Evolutionary conservation across 2,113 vertebrate genomes (phyloP).

Genomic region (Macrotis lagotis): DNA sequence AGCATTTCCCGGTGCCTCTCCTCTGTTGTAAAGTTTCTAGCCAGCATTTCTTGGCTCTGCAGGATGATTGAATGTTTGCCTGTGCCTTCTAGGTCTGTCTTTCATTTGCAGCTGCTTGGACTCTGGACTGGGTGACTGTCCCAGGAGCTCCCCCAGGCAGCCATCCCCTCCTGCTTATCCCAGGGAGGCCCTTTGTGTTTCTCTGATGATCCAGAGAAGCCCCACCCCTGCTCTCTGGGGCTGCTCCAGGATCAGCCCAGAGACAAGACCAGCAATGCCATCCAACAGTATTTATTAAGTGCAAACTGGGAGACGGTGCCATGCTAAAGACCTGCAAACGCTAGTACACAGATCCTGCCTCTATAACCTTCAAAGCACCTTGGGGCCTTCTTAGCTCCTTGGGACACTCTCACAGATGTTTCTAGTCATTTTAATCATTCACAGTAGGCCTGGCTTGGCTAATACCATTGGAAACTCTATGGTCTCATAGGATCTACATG

Average conservation of each 20-base stretch:
- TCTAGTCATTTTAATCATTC: conserved; percentile 61
- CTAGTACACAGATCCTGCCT: not conserved
- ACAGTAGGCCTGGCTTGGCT: conserved; percentile 37
- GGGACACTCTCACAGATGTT: not conserved
- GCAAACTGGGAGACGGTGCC: not conserved
- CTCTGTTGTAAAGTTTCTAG: conserved; percentile 62
- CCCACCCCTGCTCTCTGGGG: not conserved
- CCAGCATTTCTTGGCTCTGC: conserved; percentile 75
- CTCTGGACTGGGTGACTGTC: conserved; percentile 62
- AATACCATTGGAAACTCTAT: conserved; percentile 22
- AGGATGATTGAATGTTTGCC: conserved; percentile 68
- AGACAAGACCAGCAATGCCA: not conserved
- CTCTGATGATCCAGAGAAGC: not conserved
- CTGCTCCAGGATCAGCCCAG: conserved; percentile 12
- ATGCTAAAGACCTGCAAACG: not conserved
- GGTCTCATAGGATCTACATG: conserved; percentile 32
- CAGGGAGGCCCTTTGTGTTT: conserved; percentile 66
- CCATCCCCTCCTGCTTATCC: conserved; percentile 37
- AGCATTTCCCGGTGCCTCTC: conserved; percentile 68
- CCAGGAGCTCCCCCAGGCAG: conserved; percentile 34
- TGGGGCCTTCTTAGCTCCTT: conserved; percentile 45
- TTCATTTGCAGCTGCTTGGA: conserved; percentile 72
- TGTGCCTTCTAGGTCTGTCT: conserved; percentile 67
- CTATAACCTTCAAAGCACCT: conserved; percentile 18
- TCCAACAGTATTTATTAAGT: conserved; percentile 13